phyloP scores from a whole-genome alignment of 2,797 vertebrate genomes.

The Lutjanus argentimaculatus region DNA sequence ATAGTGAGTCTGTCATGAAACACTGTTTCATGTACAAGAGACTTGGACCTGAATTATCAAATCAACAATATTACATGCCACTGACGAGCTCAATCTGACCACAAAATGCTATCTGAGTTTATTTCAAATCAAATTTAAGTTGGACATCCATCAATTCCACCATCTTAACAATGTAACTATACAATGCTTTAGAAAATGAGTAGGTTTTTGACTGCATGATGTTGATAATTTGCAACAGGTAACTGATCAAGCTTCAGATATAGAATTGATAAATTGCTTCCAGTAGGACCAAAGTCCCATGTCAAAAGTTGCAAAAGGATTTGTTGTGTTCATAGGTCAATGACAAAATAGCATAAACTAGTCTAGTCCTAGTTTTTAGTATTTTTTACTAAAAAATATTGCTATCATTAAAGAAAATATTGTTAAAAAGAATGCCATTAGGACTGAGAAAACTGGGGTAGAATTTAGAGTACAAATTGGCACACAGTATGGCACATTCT shows the following conservation, averaged over 20 bases:
- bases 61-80: not conserved
- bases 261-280: constrained; percentile 18
- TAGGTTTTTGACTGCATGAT: not conserved
- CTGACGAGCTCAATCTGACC: not conserved
- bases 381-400: not conserved
- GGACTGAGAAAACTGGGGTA: too few relatives aligned
- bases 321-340: not conserved
- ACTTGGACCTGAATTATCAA: not conserved
- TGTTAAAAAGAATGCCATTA: too few relatives aligned
- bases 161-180: not conserved
- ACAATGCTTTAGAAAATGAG: not conserved
- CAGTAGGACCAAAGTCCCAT: not conserved
- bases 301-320: not conserved
- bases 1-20: not conserved
- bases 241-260: not conserved
- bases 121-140: not conserved
- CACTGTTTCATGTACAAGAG: too few relatives aligned
- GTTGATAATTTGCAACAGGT: not conserved
- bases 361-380: not conserved
- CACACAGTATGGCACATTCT: not conserved
- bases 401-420: not conserved
- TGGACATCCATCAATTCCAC: constrained; percentile 3
- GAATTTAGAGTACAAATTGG: too few relatives aligned
- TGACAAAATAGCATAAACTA: not conserved
- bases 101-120: too few relatives aligned